Base-by-base conservation (phyloP, 2,113 vertebrate genomes). In the Psilopsiagon aymara region DNA sequence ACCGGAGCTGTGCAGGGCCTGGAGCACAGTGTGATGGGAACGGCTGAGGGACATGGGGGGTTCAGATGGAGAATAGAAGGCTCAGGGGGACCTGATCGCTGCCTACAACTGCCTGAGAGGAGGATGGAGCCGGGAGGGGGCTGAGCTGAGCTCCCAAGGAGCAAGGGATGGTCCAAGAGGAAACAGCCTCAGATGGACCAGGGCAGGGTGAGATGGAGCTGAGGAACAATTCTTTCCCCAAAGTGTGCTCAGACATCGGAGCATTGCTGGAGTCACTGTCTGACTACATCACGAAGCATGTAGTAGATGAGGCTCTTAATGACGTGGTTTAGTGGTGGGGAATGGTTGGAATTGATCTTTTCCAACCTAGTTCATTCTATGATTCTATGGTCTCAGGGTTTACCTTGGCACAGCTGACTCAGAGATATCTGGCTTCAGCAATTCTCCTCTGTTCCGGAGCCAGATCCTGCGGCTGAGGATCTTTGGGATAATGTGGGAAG, bases 381-480 rank as follows among this genome's bases (percentile, higher is more conserved):
- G 55, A 59, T n/a, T 23, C 55, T 59, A 23, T n/a, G 21, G n/a
- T 35, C 70, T 52, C 79, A 46, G 44, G 37, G 46, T 28, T 82
- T 76, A 17, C 52, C 66, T 79, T 69, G 84, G 76, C 86, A 77
- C 23, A 92, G 62, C 73, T 55, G 81, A 27, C 41, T 37, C 37
- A 10, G n/a, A 31, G 16, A 5, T 64, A 4, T 69, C 47, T 66
- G 66, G 17, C 18, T 83, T 83, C 82, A 89, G 64, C 62, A 18
- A 52, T 51, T 64, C 10, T 75, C 31, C 68, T 8, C 0, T 0
- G 0, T 85, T 52, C 70, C 1, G 2, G 31, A 49, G 55, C 59
- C 89, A 82, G 33, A 6, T 46, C 49, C 8, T 7, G 37, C 75
- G 39, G 37, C 84, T 74, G 60, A 55, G 35, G 46, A 12, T 87